These are phyloP conservation scores for Eubasilissa regina DNA, from an alignment of 1,140 invertebrate species.

Conservation along the genomic window DNA sequence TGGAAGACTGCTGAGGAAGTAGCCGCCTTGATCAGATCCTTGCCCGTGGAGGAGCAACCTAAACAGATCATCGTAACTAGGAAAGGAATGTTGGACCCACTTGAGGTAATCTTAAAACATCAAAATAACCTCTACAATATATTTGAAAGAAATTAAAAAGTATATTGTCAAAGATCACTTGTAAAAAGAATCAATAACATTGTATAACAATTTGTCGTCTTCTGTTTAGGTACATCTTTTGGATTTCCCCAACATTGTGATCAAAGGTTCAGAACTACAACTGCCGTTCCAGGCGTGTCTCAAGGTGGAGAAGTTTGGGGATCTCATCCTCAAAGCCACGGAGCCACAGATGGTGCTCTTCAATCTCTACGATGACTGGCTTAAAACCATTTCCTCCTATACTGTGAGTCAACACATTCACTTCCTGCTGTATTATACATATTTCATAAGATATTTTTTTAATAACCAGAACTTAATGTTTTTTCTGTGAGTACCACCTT, in stretches of 20 bases:
- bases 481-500: too few species aligned
- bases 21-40: constrained; percentile 97
- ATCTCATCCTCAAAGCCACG: constrained; percentile 98
- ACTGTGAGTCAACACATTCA: constrained; percentile 78
- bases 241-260: constrained; percentile 99
- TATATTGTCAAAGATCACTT: too few species aligned
- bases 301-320: constrained; percentile 99
- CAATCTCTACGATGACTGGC: constrained; percentile 99
- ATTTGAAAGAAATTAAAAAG: too few species aligned
- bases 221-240: constrained; percentile 88
- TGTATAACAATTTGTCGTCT: neutral
- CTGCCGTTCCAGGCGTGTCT: constrained; percentile 99
- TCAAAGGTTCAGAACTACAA: constrained; percentile 99
- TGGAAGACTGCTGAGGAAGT: constrained; percentile 99
- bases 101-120: constrained; percentile 77
- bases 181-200: neutral
- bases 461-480: too few species aligned
- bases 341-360: constrained; percentile 99
- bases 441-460: too few species aligned
- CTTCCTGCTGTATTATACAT: too few species aligned
- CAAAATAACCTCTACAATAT: too few species aligned
- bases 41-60: constrained; percentile 99
- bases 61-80: constrained; percentile 99
- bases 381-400: constrained; percentile 96
- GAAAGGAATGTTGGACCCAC: constrained; percentile 99